Evolutionary conservation across 2,888 invertebrate genomes (phyloP), one percentile per base, ranked within the genome.

Genomic region (Tortricodes alternella): DNA sequence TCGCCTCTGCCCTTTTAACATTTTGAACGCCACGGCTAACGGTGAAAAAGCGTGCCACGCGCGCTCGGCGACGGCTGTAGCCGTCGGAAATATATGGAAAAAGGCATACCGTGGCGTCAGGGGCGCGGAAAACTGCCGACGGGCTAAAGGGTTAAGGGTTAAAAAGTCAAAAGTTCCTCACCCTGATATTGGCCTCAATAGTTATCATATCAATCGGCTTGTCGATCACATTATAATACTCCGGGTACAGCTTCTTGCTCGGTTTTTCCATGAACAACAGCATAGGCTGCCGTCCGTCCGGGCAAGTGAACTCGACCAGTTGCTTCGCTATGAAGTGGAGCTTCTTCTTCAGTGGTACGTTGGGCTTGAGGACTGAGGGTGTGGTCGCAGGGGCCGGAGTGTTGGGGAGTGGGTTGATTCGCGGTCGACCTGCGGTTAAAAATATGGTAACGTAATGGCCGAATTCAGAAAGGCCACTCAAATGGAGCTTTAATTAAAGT

Each of bases 251-350:
- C 76, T 98, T 97, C 79, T 96, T 96, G 21, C 97, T 97, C 0
- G 99, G 99, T 73, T 98, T 97, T 80, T 98, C 97, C 96, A 99
- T 96, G 78, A 99, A 99, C 68, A 97, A 93, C 53, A 97, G 89
- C 91, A 98, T 96, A 0, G 98, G 96, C 67, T 96, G 94, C 9
- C 99, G 92, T 0, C 96, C 97, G 67, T 95, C 95, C 35, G 88
- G 85, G 60, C 91, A 91, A 0, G 91, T 89, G 71, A 85, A 90
- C 37, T 91, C 91, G 0, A 91, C 71, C 53, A 91, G 64, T 39
- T 91, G 91, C 15, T 85, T 97, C 66, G 97, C 97, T 49, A 99
- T 91, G 51, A 93, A 91, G 74, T 96, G 94, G 9, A 98, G 92
- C 71, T 96, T 94, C 78, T 95, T 96, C 77, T 95, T 96, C 8